A percentile compares a stretch with the other conserved stretches of the same genome.
These are phyloP conservation scores for Brachypalpus laphriformis DNA, from an alignment of 2,888 invertebrate genomes.

Conservation along the genomic window DNA sequence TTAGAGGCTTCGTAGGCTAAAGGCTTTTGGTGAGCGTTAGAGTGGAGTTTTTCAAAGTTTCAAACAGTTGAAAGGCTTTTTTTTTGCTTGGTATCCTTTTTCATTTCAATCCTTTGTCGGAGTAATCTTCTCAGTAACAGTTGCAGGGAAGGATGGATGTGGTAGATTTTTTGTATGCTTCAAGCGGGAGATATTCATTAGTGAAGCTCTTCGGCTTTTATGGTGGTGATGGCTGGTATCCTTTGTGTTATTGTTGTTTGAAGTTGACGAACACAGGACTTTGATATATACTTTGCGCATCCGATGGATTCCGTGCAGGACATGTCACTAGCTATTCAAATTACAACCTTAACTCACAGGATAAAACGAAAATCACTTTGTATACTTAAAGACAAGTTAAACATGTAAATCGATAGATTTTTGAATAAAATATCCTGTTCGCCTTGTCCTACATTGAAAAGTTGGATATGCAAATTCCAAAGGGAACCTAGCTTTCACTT, in stretches of 20 bases:
- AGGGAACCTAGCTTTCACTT: conserved; percentile 33
- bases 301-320: not conserved
- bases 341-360: not conserved
- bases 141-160: conserved; percentile 6
- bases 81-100: not conserved
- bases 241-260: conserved; percentile 33
- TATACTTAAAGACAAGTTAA: conserved; percentile 44
- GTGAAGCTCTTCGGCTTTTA: conserved; percentile 12
- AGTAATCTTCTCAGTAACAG: conserved; percentile 42
- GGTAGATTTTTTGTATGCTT: not conserved
- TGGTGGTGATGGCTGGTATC: conserved; percentile 5
- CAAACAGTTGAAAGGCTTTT: conserved; percentile 37
- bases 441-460: conserved; percentile 46
- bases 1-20: not conserved
- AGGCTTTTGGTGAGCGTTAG: conserved; percentile 7
- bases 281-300: conserved; percentile 20
- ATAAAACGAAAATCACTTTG: too few species aligned
- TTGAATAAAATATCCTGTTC: conserved; percentile 23
- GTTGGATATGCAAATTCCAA: conserved; percentile 52
- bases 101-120: conserved; percentile 24
- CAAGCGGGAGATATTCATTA: conserved; percentile 52
- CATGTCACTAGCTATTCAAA: conserved; percentile 28
- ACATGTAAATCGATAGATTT: conserved; percentile 42
- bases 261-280: conserved; percentile 10
- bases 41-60: conserved; percentile 8